These are phyloP conservation scores for Passer domesticus DNA, from an alignment of 2,113 vertebrate species.

Conservation along the genomic window DNA sequence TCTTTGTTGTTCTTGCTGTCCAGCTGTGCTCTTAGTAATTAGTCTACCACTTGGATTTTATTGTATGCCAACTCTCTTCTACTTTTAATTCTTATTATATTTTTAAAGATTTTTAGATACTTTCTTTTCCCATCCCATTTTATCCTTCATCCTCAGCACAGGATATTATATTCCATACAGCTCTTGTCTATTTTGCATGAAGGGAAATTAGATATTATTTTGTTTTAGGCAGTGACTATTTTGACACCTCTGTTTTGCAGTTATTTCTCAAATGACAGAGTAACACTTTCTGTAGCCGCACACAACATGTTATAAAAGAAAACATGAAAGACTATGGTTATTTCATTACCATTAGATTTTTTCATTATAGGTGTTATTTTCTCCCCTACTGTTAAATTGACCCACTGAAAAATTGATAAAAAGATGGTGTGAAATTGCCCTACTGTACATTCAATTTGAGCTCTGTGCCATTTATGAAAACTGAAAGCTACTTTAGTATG, in stretches of 20 bases:
- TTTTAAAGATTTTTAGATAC: neutral
- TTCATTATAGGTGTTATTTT: neutral
- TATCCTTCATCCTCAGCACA: neutral
- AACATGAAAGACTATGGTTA: constrained; percentile 7
- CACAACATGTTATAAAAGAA: neutral
- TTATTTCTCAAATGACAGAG: constrained; percentile 11
- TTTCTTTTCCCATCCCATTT: neutral
- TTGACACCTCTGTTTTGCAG: neutral
- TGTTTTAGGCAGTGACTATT: neutral
- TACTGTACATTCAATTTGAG: neutral
- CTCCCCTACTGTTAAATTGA: constrained; percentile 25
- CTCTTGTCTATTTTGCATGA: neutral
- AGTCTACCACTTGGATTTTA: neutral
- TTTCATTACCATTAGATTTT: constrained; percentile 2
- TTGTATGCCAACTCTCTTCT: neutral
- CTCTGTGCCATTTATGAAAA: neutral
- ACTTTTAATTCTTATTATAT: neutral
- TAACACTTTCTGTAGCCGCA: neutral
- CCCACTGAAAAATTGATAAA: constrained; percentile 22
- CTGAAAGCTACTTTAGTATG: neutral
- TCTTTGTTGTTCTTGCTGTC: neutral
- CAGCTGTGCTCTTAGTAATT: neutral
- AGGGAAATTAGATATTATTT: neutral
- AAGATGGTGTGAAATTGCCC: constrained; percentile 6
- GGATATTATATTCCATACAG: neutral